Evolutionary conservation across 2,888 invertebrate genomes (phyloP), one percentile per base, ranked within the genome.

Genomic region (Desoria tigrina): DNA sequence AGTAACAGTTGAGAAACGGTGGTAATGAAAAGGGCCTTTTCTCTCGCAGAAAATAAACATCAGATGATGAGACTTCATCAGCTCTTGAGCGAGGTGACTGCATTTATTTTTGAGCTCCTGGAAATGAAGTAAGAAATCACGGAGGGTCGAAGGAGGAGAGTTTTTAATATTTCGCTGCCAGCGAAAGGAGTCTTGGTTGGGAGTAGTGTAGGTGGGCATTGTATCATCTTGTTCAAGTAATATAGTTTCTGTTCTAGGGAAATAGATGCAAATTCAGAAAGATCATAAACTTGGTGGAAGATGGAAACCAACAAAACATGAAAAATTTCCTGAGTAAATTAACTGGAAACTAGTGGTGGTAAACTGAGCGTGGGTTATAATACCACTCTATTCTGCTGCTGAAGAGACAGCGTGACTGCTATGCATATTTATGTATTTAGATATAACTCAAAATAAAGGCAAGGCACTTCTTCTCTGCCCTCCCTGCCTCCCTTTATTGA

Each of bases 251-350:
- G 32, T 32, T n/a, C n/a, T 4, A 32, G 32, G 32, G 32, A 32
- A 32, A 4, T 32, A 4, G 6, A 32, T 32, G 32, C 32, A 32
- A 32, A 45, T 45, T 6, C 16, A n/a, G 21, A 16, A 18, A 45
- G 45, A 45, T 45, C 45, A 45, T 45, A 45, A 45, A 45, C 16
- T 45, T 45, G 9, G 45, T 16, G n/a, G 45, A 45, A 45, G 45
- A 32, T 32, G 45, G 45, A 45, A 45, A 45, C 32, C 6, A 32
- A 32, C 32, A 32, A 4, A 32, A 42, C 39, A 57, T 57, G 56
- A 57, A 57, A 58, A 42, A 58, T 49, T 58, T 58, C 18, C 45
- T 7, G 49, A 28, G 45, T 45, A 58, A 58, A 58, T 58, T 58
- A 58, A 49, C 58, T 58, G 28, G 58, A 58, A 58, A 49, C 58